A percentile compares a stretch with the other conserved stretches of the same genome.
phyloP scores from a whole-genome alignment of 2,113 vertebrate species.

The Elgaria multicarinata region DNA sequence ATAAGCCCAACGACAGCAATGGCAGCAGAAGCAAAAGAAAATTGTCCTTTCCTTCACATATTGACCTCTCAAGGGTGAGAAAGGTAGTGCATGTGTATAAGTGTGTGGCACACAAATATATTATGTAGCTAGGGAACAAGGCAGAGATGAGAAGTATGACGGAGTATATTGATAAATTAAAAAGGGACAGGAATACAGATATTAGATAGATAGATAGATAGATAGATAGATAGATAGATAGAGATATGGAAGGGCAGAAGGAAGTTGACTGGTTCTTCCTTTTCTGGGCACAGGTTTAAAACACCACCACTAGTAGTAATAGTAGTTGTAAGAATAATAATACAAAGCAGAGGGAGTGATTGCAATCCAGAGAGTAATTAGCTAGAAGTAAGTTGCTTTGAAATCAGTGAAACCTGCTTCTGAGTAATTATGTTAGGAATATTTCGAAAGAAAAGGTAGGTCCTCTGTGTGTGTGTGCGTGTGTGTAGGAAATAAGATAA shows the following conservation, averaged over 20 bases:
- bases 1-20: conserved; percentile 27
- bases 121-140: not conserved
- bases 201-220: not conserved
- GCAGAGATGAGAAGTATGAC: not conserved
- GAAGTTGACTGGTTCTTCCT: not conserved
- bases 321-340: not conserved
- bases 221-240: too few species aligned
- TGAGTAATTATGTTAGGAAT: not conserved
- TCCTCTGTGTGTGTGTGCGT: not conserved
- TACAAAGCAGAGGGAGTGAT: not conserved
- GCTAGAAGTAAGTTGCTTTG: not conserved
- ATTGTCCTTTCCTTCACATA: not conserved
- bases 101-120: not conserved
- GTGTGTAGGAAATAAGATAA: not conserved
- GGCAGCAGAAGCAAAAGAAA: not conserved
- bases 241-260: not conserved
- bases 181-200: not conserved
- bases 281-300: not conserved
- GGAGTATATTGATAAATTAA: not conserved
- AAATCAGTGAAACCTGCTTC: not conserved
- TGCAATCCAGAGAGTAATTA: not conserved
- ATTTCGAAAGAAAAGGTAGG: not conserved
- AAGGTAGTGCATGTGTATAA: fast-evolving
- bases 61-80: not conserved
- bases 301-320: too few species aligned